Base-by-base conservation (phyloP, 2,888 invertebrate species). In the Heliothis peltigera region DNA sequence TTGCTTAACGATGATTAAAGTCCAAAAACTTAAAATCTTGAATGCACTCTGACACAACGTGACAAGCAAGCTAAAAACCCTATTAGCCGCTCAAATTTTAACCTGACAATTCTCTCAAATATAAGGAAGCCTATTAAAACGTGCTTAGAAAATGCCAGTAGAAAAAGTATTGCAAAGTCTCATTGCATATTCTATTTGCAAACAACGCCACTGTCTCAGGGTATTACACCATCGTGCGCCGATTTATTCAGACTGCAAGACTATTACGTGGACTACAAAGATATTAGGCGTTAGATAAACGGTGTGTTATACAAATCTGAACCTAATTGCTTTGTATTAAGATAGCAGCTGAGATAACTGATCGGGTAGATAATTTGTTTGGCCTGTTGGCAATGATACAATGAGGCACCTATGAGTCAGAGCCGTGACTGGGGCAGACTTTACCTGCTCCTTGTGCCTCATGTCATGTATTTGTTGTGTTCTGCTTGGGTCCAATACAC, bases 191-290 rank as follows among this genome's bases (percentile, higher is more conserved):
- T 85, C 83, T 84, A 87, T 91, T 91, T 87, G 90, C 89, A 91
- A 87, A 88, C 85, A 84, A 83, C 84, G 63, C 61, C 22, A 65
- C 70, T 66, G 75, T 77, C 79, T 79, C 75, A 75, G 75, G 51
- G 77, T 79, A 86, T 92, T 90, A 89, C 91, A 85, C 87, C 88
- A 92, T 83, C 79, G 79, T 79, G 72, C 68, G 82, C 82, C 83
- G 84, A 86, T 91, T 91, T 91, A 92, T 92, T 92, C 91, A 87
- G 88, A 89, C 88, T 81, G 86, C 87, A 87, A 87, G 87, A 85
- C 87, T 84, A 90, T 91, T 91, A 89, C 89, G 86, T 85, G 76
- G 80, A 66, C 72, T 63, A 79, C 83, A 81, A 86, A 84, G 48
- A 44, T 69, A 71, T 65, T 68, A 70, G 57, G 43, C 54, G 70